Base-by-base conservation (phyloP, 1,140 invertebrate species). In the Solenopsis fugax region DNA sequence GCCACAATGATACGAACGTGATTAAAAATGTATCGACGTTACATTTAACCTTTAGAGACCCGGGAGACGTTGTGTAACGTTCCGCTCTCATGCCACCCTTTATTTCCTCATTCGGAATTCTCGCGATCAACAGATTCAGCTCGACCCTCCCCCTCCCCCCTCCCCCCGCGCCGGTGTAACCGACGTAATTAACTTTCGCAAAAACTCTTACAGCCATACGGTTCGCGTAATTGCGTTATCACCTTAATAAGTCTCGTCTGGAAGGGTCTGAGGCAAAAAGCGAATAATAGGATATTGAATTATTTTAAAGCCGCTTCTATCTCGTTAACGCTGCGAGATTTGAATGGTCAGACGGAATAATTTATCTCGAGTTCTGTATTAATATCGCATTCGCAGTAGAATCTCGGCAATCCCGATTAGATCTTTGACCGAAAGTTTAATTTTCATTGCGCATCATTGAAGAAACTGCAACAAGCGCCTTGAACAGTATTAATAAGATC, bases 1-100 rank as follows among this genome's bases (percentile, higher is more conserved):
- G n/a, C 54, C 54, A 48, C 54, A 37, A 29, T 18, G 52, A 72
- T 82, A 72, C 45, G 60, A 24, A 80, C 69, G 54, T 45, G 69
- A 84, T 84, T 84, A 84, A 84, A 81, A 84, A 84, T 82, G 80
- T 82, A 82, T 84, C 62, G 69, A 50, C 29, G 69, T 73, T 73
- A 84, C 80, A 84, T 84, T 84, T 84, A 73, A 84, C 80, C 69
- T 84, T 84, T 84, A 12, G 7, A 73, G 41, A 37, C 41, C 24
- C 50, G 37, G 10, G 54, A 84, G 80, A 84, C 18, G 56, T 37
- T 24, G 13, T 24, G 9, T 84, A 82, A 73, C 18, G 24, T 60
- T 12, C 41, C 41, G 2, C 41, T 60, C 54, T 50, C 69, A 45
- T 54, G 69, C 67, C 37, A 72, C 24, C 52, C 37, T 60, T 48